A percentile compares a stretch with the other conserved stretches of the same genome.
These are phyloP conservation scores for Bicyclus anynana DNA, from an alignment of 1,140 invertebrate species.

Conservation along the genomic window DNA sequence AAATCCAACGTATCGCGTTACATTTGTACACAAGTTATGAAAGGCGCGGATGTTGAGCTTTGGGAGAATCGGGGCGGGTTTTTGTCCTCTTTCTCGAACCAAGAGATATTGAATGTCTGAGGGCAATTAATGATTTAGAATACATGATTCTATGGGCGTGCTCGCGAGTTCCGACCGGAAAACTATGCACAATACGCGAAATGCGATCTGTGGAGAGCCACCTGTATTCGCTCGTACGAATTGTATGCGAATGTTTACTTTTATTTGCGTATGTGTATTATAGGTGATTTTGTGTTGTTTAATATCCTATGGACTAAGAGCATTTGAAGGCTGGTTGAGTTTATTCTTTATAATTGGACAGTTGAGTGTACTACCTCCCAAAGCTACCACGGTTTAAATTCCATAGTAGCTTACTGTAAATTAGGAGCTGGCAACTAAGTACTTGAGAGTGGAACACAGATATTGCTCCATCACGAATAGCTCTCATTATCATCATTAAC, in stretches of 20 bases:
- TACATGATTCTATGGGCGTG: conserved; percentile 45
- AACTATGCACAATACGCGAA: conserved; percentile 50
- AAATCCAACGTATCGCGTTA: conserved; percentile 70
- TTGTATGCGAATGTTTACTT: conserved; percentile 1
- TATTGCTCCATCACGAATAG: too few relatives aligned
- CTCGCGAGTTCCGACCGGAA: conserved; percentile 69
- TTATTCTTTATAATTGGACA: too few relatives aligned
- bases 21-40: conserved; percentile 40
- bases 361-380: too few relatives aligned
- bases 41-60: conserved; percentile 53
- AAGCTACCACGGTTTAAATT: too few relatives aligned
- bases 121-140: conserved; percentile 70
- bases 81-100: conserved; percentile 57
- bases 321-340: too few relatives aligned
- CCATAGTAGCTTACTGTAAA: too few relatives aligned
- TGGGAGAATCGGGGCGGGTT: conserved; percentile 53
- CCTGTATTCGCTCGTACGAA: conserved; percentile 42
- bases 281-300: background rate
- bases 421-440: too few relatives aligned
- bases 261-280: background rate
- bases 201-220: conserved; percentile 56
- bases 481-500: too few relatives aligned
- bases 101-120: conserved; percentile 60
- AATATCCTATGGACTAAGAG: background rate
- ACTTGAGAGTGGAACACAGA: too few relatives aligned